Evolutionary conservation across 2,797 vertebrate genomes (phyloP).

Genomic region (Cheirogaleus major): DNA sequence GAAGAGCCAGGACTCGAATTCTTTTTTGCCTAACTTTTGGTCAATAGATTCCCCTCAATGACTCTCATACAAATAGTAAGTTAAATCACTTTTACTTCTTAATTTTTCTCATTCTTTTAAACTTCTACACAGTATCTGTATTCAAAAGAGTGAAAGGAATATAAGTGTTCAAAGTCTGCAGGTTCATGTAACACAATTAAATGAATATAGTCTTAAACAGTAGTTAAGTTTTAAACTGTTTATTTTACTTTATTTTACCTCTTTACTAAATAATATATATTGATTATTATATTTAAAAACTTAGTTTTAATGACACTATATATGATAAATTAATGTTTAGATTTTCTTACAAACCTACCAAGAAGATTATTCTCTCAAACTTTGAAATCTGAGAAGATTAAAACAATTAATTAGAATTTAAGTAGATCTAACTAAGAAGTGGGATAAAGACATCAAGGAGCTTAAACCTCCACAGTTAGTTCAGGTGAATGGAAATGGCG

Average conservation of each 20-base stretch:
- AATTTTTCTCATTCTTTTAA: neutral
- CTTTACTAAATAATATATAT: neutral
- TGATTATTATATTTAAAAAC: neutral
- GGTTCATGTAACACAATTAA: neutral
- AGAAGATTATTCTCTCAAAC: conserved; percentile 35
- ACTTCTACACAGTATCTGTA: neutral
- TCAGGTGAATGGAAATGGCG: neutral
- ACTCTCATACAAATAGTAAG: neutral
- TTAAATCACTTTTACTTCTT: neutral
- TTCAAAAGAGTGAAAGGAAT: conserved; percentile 3
- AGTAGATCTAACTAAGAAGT: neutral
- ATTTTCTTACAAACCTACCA: conserved; percentile 39
- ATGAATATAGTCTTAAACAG: neutral
- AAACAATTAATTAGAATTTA: conserved; percentile 46
- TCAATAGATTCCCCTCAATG: neutral
- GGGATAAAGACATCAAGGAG: neutral
- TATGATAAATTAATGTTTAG: neutral
- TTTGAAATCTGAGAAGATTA: neutral
- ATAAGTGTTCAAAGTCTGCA: neutral
- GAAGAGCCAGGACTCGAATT: neutral
- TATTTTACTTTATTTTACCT: neutral
- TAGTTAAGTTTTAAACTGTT: neutral
- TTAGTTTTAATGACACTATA: neutral
- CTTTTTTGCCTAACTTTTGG: neutral
- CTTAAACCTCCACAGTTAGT: neutral